Base-by-base conservation (phyloP, 2,797 vertebrate species). In the Sebastes matsubarae region DNA sequence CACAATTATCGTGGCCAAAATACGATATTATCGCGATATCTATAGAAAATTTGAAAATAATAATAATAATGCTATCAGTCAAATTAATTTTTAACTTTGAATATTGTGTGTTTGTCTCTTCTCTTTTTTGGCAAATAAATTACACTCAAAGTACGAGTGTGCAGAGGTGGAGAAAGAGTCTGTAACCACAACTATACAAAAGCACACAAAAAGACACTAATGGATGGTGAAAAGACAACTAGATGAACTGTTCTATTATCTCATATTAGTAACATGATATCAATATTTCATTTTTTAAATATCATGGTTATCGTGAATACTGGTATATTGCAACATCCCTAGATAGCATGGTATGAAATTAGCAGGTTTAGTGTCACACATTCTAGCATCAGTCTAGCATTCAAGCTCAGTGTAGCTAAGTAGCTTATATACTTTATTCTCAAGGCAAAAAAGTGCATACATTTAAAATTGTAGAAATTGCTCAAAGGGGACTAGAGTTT, bases 231-330 rank as follows among this genome's bases (percentile, higher is more conserved):
- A 42, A 42, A 42, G 38, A 0, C 46, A 50, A 50, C 18, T 50
- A 50, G 18, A 50, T 50, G 16, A 50, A 50, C 18, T 18, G 46
- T 0, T 0, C 46, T 50, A n/a, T 0, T 0, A 9, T 50, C 46
- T 50, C 14, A 18, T 50, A 50, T 18, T 42, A 42, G 14, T 42
- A 42, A 42, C 38, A 52, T n/a, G 20, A 52, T 20, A 52, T 52
- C 50, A 52, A 20, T 52, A 8, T 52, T 52, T 52, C 2, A 52
- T 52, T 20, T 20, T 52, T 52, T 52, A n/a, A 52, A 52, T 20
- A 52, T 52, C 50, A 52, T n/a, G 18, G 46, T 20, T 50, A 20
- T 50, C 7, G 8, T 50, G 18, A 52, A 52, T 52, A 52, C 46
- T 52, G 18, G 46, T 50, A 50, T 18, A 50, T 50, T 8, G 8